These are phyloP conservation scores for Melangyna quadrimaculata DNA, from an alignment of 2,888 invertebrate species.

Conservation along the genomic window DNA sequence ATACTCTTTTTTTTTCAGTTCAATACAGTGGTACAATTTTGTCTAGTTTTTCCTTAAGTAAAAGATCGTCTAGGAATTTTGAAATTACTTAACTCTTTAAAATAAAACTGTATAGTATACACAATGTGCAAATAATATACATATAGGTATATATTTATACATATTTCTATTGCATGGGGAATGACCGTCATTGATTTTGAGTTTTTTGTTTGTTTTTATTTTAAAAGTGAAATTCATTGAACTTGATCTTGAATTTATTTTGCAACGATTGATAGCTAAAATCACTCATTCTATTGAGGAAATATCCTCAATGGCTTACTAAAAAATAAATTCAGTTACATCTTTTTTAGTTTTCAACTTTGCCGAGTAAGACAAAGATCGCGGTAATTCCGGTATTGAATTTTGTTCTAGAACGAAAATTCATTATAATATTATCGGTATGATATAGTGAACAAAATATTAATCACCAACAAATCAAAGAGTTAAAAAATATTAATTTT, in stretches of 20 bases:
- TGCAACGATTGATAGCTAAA: slow-evolving; percentile 13
- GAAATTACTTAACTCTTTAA: slow-evolving; percentile 27
- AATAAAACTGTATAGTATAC: neutral
- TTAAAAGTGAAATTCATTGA: slow-evolving; percentile 36
- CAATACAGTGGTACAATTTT: neutral
- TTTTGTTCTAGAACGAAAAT: neutral
- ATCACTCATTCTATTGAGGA: slow-evolving; percentile 15
- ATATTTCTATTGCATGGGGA: neutral
- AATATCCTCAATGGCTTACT: slow-evolving; percentile 15
- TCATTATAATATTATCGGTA: neutral
- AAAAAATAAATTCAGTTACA: slow-evolving; percentile 6
- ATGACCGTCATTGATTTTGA: slow-evolving; percentile 10
- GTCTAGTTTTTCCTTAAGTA: neutral
- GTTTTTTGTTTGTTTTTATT: neutral
- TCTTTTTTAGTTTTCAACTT: slow-evolving; percentile 11
- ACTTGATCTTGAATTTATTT: slow-evolving; percentile 51
- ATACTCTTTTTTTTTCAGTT: neutral
- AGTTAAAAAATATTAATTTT: neutral
- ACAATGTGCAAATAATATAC: neutral
- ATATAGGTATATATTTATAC: neutral
- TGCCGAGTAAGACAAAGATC: neutral
- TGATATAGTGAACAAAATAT: neutral
- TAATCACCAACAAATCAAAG: neutral
- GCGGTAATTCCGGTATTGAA: neutral
- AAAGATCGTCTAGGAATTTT: slow-evolving; percentile 40